These are phyloP conservation scores for Casuarius casuarius DNA, from an alignment of 2,113 vertebrate genomes.

Conservation along the genomic window DNA sequence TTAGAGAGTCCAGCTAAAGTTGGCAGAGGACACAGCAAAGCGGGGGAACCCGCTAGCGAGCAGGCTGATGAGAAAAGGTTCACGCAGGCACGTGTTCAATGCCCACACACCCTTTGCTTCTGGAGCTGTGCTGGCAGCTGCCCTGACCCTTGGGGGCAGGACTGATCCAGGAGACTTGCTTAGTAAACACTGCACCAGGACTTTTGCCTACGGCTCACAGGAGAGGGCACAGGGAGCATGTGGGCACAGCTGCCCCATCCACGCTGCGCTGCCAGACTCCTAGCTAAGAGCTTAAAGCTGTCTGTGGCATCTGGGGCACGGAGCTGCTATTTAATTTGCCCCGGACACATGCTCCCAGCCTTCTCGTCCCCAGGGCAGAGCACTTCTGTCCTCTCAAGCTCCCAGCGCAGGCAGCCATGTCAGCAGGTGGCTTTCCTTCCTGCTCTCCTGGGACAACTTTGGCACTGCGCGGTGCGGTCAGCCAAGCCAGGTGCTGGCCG, in stretches of 20 bases:
- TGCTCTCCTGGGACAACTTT: rapidly evolving
- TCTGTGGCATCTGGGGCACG: neutral
- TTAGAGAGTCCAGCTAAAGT: neutral
- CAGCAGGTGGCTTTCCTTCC: neutral
- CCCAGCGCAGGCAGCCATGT: too few species aligned
- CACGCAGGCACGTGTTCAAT: too few species aligned
- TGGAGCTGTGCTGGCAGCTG: too few species aligned
- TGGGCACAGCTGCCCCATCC: neutral
- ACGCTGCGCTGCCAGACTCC: too few species aligned
- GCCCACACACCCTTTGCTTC: too few species aligned
- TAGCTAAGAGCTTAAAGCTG: neutral
- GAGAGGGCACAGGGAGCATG: neutral
- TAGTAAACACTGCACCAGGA: neutral
- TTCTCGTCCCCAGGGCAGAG: too few species aligned
- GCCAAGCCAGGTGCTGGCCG: neutral
- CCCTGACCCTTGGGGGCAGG: too few species aligned
- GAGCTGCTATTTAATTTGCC: neutral
- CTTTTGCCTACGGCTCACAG: neutral
- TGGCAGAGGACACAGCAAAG: too few species aligned
- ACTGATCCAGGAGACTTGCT: too few species aligned
- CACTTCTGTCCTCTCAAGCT: too few species aligned
- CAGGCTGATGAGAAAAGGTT: too few species aligned
- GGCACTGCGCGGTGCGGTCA: rapidly evolving
- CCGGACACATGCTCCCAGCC: neutral
- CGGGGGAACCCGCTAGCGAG: too few species aligned